Evolutionary conservation across 2,113 vertebrate species (phyloP).

Genomic region (Aegotheles bennettii): DNA sequence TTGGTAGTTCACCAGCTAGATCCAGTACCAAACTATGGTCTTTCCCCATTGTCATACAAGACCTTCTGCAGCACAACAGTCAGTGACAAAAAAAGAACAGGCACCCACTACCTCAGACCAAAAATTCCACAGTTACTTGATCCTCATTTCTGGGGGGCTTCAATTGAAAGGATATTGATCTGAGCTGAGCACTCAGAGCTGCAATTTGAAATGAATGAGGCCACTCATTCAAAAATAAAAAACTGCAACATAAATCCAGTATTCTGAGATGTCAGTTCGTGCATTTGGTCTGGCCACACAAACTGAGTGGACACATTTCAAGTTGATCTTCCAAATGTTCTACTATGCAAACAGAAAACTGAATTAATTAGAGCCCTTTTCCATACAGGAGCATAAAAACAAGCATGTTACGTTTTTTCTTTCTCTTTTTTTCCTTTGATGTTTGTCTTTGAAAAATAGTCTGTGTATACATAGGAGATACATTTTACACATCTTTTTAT

Average conservation of each 20-base stretch:
- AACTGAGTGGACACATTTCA: background rate
- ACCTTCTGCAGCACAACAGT: background rate
- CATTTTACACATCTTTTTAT: background rate
- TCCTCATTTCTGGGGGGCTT: background rate
- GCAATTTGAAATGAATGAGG: background rate
- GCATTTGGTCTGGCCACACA: background rate
- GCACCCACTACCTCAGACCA: background rate
- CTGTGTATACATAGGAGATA: background rate
- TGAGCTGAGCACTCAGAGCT: background rate
- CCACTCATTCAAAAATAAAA: background rate
- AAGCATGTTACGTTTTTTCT: background rate
- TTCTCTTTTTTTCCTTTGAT: too few relatives aligned
- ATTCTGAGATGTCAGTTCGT: background rate
- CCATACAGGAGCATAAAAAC: accelerated
- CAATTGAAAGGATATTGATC: background rate
- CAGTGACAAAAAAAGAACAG: background rate
- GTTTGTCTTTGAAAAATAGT: background rate
- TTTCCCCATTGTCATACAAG: background rate
- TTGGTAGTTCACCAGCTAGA: background rate
- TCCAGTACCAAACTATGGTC: accelerated
- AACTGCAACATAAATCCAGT: background rate
- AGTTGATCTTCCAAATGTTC: background rate
- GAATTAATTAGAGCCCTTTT: background rate
- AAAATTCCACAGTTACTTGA: background rate
- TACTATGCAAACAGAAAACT: background rate